Conservation (phyloP, 2,888 invertebrate genomes). For the Ophraella communa region DNA sequence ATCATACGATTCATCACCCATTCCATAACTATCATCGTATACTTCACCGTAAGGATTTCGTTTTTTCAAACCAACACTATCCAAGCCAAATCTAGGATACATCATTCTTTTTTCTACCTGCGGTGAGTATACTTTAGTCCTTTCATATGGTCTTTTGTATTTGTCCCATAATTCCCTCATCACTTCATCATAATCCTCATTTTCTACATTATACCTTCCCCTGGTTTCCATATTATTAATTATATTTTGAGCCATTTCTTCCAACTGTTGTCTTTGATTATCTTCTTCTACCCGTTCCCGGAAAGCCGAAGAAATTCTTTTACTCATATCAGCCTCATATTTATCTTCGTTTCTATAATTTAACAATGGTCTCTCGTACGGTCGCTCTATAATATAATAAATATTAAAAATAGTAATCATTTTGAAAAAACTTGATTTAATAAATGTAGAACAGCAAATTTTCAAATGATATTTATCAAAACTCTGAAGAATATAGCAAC, state of each 20-base stretch:
- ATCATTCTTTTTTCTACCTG: constrained; percentile 45
- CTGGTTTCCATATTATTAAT: constrained; percentile 49
- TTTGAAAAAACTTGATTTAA: too few species aligned
- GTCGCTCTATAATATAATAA: constrained; percentile 18
- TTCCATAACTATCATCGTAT: constrained; percentile 30
- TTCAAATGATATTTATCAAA: too few species aligned
- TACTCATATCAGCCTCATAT: constrained; percentile 42
- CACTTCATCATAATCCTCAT: constrained; percentile 60
- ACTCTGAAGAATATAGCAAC: too few species aligned
- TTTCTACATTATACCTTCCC: constrained; percentile 36
- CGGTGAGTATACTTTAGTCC: constrained; percentile 48
- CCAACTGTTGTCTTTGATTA: constrained; percentile 56
- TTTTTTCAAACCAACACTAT: constrained; percentile 53
- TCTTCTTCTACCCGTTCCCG: constrained; percentile 65
- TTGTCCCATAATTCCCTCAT: constrained; percentile 65
- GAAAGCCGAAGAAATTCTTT: constrained; percentile 63
- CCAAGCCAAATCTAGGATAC: constrained; percentile 52
- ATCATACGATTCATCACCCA: constrained; percentile 39
- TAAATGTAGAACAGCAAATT: too few species aligned
- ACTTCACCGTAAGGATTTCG: constrained; percentile 40
- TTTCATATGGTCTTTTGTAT: constrained; percentile 51
- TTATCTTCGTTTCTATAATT: constrained; percentile 49
- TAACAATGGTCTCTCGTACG: constrained; percentile 33
- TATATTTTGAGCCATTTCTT: constrained; percentile 52
- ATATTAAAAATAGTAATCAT: not conserved